Evolutionary conservation across 2,113 vertebrate genomes (phyloP), one percentile per base, ranked within the genome.

Genomic region (Aspiorhynchus laticeps): DNA sequence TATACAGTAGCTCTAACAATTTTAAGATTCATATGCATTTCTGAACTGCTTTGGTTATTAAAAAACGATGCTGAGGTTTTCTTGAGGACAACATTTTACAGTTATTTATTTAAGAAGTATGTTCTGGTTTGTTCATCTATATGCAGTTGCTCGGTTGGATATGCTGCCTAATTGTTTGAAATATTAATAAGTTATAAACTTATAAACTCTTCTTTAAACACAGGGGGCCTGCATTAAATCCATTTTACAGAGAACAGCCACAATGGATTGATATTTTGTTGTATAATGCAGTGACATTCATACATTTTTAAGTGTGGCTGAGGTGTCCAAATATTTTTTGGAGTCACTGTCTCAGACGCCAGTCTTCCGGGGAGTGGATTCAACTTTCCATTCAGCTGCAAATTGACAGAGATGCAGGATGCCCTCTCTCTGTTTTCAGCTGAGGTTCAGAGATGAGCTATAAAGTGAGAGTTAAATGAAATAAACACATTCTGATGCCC

Each of bases 121-220:
- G 14, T 43, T n/a, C 26, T 83, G 6, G 31, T 15, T 31, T 51
- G 46, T 36, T 31, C 56, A 31, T 56, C 28, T 11, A 7, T 36
- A 12, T 17, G 36, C 6, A n/a, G n/a, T 80, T n/a, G 78, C 3
- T 7, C 1, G 28, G 28, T n/a, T 41, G 33, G 33, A 80, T 10
- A 59, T 80, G 24, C 33, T n/a, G 24, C 33, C 51, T 51, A 80
- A 80, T 80, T 59, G 51, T 9, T 59, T 74, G 69, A 38, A 74
- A 74, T 74, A 41, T 74, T 74, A 74, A 74, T 43, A 75, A 43
- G 26, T 7, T 75, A n/a, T n/a, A n/a, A n/a, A n/a, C n/a, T n/a
- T n/a, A n/a, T n/a, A n/a, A n/a, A n/a, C 5, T 43, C 6, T 75
- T 43, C 41, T 10, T 43, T 43, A n/a, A 43, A 41, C 73, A 75